A percentile compares a stretch with the other conserved stretches of the same genome.
Evolutionary conservation across 2,888 invertebrate species (phyloP).

Genomic region (Mactromeris polynyma): DNA sequence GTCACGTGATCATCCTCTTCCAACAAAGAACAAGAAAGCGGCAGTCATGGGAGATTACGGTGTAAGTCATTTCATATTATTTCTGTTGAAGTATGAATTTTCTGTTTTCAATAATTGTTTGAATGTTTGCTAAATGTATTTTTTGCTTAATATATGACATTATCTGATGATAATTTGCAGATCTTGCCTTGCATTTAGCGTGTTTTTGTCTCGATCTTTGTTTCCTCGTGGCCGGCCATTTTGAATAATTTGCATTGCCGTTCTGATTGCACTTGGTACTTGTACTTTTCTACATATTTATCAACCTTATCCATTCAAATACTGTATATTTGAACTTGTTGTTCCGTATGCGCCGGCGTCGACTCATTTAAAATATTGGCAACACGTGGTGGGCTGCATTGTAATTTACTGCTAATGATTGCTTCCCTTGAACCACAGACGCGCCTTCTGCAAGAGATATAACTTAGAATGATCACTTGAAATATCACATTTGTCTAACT

Average conservation of each 20-base stretch:
- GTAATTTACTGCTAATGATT: no score
- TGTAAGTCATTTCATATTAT: constrained; percentile 37
- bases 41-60: constrained; percentile 57
- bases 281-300: no score
- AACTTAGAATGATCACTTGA: no score
- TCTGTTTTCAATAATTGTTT: neutral
- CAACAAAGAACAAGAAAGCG: constrained; percentile 31
- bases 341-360: no score
- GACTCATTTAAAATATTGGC: no score
- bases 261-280: no score
- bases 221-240: constrained; percentile 31
- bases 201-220: neutral
- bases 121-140: neutral
- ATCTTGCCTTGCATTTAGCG: neutral
- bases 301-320: no score
- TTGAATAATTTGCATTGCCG: constrained; percentile 22
- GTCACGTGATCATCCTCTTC: constrained; percentile 50
- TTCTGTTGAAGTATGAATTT: neutral
- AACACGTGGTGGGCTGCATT: no score
- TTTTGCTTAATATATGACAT: neutral
- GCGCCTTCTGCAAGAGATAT: no score
- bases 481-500: neutral
- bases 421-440: no score
- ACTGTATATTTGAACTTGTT: no score
- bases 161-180: neutral